Percentiles rank a stretch among this genome's conserved stretches.
phyloP scores from a whole-genome alignment of 1,140 invertebrate genomes.

The Carposina sasakii region DNA sequence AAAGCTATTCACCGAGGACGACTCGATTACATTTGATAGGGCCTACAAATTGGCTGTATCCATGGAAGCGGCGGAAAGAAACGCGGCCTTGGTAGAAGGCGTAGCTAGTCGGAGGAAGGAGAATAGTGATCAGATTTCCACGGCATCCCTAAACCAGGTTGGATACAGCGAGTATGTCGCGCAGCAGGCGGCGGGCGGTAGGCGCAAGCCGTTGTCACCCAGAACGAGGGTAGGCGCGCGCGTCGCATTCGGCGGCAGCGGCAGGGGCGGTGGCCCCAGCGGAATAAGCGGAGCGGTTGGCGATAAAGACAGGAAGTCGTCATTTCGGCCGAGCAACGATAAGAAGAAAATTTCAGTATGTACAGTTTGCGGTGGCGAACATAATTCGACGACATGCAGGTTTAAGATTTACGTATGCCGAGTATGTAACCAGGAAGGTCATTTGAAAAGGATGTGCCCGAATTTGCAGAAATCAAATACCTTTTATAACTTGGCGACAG shows the following conservation, averaged over 20 bases:
- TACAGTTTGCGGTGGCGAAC: constrained; percentile 1
- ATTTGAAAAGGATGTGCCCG: background rate
- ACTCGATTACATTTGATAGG: background rate
- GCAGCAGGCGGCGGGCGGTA: background rate
- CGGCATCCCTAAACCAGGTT: background rate
- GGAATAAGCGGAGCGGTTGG: background rate
- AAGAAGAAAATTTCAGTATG: background rate
- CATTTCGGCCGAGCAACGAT: background rate
- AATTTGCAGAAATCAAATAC: background rate
- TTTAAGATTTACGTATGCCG: constrained; percentile 1
- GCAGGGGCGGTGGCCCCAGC: background rate
- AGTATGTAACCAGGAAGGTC: constrained; percentile 1
- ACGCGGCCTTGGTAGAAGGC: background rate
- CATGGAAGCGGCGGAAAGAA: constrained; percentile 7
- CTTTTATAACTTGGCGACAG: background rate
- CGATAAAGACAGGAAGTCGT: background rate
- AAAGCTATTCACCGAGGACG: background rate
- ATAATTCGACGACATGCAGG: background rate
- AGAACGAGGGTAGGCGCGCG: background rate
- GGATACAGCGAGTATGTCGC: background rate
- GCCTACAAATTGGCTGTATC: background rate
- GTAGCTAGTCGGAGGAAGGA: background rate
- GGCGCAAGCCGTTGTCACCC: background rate
- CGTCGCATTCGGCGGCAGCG: background rate
- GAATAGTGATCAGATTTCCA: background rate